Conservation (phyloP, 2,113 vertebrate species). For the Diadophis punctatus region DNA sequence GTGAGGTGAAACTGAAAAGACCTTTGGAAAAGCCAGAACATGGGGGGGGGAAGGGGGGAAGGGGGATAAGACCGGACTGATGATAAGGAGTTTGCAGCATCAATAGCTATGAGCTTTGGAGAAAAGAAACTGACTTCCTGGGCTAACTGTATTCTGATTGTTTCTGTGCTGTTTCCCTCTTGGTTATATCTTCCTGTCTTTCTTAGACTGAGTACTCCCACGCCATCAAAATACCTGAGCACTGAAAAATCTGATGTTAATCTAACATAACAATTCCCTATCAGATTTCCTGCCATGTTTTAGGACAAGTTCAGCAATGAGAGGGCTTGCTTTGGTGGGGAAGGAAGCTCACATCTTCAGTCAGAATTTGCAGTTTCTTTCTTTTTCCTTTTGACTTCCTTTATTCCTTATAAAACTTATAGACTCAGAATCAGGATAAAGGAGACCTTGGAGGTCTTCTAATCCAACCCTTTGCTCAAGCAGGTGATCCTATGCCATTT, state of each 20-base stretch:
- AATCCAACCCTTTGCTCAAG: not conserved
- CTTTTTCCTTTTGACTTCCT: not conserved
- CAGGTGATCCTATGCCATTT: not conserved
- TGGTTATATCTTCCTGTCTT: constrained; percentile 49
- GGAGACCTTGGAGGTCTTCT: not conserved
- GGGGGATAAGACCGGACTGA: constrained; percentile 13
- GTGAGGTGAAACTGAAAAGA: constrained; percentile 48
- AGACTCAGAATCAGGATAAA: not conserved
- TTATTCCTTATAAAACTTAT: constrained; percentile 4
- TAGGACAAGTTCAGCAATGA: constrained; percentile 48
- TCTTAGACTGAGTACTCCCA: constrained; percentile 57
- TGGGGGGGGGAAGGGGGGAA: not conserved
- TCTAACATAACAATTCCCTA: constrained; percentile 66
- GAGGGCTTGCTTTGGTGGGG: constrained; percentile 40
- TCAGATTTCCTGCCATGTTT: constrained; percentile 55
- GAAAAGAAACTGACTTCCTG: constrained; percentile 30
- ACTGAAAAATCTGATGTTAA: constrained; percentile 67
- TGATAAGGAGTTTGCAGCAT: constrained; percentile 39
- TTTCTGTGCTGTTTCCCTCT: constrained; percentile 55
- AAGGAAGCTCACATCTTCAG: constrained; percentile 6
- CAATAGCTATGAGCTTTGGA: not conserved
- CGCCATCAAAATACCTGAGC: constrained; percentile 61
- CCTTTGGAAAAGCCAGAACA: constrained; percentile 45
- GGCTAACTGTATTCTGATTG: constrained; percentile 48
- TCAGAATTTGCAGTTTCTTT: not conserved